Evolutionary conservation across 2,888 invertebrate genomes (phyloP), one percentile per base, ranked within the genome.

Genomic region (Andrena marginata): DNA sequence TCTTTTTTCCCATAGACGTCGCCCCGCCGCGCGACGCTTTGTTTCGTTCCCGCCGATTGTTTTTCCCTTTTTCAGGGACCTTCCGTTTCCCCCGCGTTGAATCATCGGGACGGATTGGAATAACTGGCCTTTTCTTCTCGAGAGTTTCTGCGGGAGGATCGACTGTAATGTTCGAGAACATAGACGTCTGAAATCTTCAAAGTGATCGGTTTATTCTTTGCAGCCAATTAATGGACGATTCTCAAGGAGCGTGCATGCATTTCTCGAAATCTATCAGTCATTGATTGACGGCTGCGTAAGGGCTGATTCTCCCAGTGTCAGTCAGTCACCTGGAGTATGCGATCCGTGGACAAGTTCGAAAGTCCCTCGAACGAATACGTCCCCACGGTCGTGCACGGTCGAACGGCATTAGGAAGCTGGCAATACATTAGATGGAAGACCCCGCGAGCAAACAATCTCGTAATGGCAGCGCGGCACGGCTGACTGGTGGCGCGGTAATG

Each of bases 401-500:
- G 87, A 84, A 69, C 89, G 23, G 82, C 77, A 81, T 70, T 78
- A 82, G 86, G 86, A 88, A 84, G 77, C 82, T 71, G 78, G 80
- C 90, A 91, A 92, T 91, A 91, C 90, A 92, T 92, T 90, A 90
- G 89, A 90, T 85, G 85, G 89, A 89, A 91, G 89, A 91, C 88
- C 63, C 90, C 89, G 88, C 85, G 87, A 91, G 93, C 92, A 92
- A 94, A 94, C 94, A 94, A 94, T 94, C 93, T 93, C 93, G 93
- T 94, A 93, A 94, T 94, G 93, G 94, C 91, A 92, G 91, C 89
- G 90, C 87, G 85, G 88, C 74, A 90, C 85, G 90, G 91, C 91
- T 91, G 94, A 92, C 92, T 93, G 92, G 93, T 93, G 90, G 91
- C 89, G 87, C 91, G 90, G 93, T 94, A 94, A 94, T 94, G 94